Base-by-base conservation (phyloP, 2,888 invertebrate species). In the Lycophotia porphyrea region DNA sequence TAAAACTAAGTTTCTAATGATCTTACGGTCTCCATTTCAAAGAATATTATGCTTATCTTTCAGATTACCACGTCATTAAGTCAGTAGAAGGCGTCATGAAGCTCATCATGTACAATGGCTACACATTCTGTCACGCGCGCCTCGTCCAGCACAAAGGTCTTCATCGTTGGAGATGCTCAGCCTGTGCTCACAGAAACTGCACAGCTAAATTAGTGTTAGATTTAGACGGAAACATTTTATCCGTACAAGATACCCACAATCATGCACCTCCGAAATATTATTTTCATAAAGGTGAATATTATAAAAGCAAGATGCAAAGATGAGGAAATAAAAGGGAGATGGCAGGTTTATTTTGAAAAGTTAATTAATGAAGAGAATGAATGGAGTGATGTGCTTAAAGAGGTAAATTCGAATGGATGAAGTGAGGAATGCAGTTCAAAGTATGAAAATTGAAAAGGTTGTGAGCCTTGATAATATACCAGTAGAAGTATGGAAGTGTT, bases 91-190 rank as follows among this genome's bases (percentile, higher is more conserved):
- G 80, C 3, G 18, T 64, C 13, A 76, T 42, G 21, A 80, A 64
- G 21, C 68, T 81, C 11, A 73, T 81, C 9, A 78, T 82, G 83
- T 82, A 71, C 55, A 72, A 73, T 27, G 34, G n/a, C 3, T 81
- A 82, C 47, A 81, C 81, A 0, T 81, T 68, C 44, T 82, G 73
- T 47, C 78, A 64, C 5, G 39, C 49, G 60, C 78, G 82, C 1
- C 2, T 73, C 5, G 78, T 74, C 21, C 39, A 49, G 13, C 70
- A 67, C 1, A 76, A 67, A 39, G 70, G 73, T 7, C 63, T 80
- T 34, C 71, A 85, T 58, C 80, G 74, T 66, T 82, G 85, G 80
- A 71, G 81, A 39, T 81, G 81, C 0, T 64, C 82, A 7, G 72
- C 82, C 0, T 81, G 82, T 47, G 66, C 78, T 15, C 78, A 81